Base-by-base conservation (phyloP, 2,797 vertebrate genomes). In the Rhinophrynus dorsalis region DNA sequence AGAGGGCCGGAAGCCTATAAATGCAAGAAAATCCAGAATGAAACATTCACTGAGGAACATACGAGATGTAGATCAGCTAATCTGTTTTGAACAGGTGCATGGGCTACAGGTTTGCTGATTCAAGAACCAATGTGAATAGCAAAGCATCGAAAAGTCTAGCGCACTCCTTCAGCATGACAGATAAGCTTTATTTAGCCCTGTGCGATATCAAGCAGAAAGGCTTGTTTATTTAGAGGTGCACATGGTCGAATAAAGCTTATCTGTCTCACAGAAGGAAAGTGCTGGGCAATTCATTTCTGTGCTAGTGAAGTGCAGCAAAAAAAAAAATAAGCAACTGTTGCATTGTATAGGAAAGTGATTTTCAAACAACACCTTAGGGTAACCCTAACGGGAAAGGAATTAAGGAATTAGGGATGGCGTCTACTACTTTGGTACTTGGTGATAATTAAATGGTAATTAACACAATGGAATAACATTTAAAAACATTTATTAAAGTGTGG, bases 171-270 rank as follows among this genome's bases (percentile, higher is more conserved):
- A 26, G 7, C 11, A 18, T n/a, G 24, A 48, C 52, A 67, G 40
- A 68, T 68, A 68, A 68, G 65, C 65, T 48, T 38, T 27, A 50
- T 57, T 67, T 42, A 38, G 18, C 24, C 54, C 50, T 38, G 23
- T 23, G 32, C 54, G 37, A 13, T 17, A 26, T 13, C 29, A 8
- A 37, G 20, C 5, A 20, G 15, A 47, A 64, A 23, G 6, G 23
- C 23, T 37, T 58, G 37, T 5, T 15, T 44, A 23, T 23, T 24
- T 3, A 13, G 7, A 8, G 6, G 4, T 50, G 21, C 23, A 24
- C 47, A 50, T 11, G 47, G 21, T 21, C 26, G 21, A 11, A 50
- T 5, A 24, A 21, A 26, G 47, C 21, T 24, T 40, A 40, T 40
- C 37, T 1, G 37, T 6, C 37, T 40, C 12, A 15, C 37, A n/a